Base-by-base conservation (phyloP, 2,797 vertebrate species). In the Fundulus diaphanus region DNA sequence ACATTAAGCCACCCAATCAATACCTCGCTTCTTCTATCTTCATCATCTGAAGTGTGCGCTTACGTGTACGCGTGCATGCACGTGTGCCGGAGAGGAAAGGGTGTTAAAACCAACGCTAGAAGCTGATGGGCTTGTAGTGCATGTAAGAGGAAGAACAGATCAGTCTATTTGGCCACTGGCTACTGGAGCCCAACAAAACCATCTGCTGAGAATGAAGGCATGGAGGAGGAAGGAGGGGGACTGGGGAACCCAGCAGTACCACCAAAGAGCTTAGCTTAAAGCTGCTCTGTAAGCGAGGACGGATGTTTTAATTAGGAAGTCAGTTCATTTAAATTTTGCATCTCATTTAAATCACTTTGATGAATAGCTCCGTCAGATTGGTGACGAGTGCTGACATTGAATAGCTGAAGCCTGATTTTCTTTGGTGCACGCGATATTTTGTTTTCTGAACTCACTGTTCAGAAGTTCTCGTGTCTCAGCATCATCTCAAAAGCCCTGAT, bases 251-350 rank as follows among this genome's bases (percentile, higher is more conserved):
- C 93, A 42, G 12, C 44, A 95, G 95, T 95, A 92, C 89, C 95
- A 92, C 37, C 16, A 95, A 96, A 97, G 96, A 97, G 95, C 97
- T 96, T 94, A 95, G 95, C 95, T 96, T 95, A 97, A 96, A 96
- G 96, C 96, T 94, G 94, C 95, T 96, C 96, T 94, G 96, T 96
- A 97, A 97, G 97, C 94, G 94, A 97, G 95, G 94, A 96, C 97
- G 97, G 96, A 99, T 97, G 97, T 97, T 98, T 99, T 99, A 98
- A 98, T 99, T 98, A 99, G 95, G 95, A 96, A 95, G 96, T 95
- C 96, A 95, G 96, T 96, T 97, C 96, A 96, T 94, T 77, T 67
- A 57, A 72, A 72, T 72, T 52, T 96, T 92, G 95, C 96, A 94
- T 96, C 96, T 96, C 96, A 97, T 97, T 98, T 96, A 96, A 98